Percentiles rank a stretch among this genome's conserved stretches.
Evolutionary conservation across 2,888 invertebrate genomes (phyloP).

Genomic region (Sphaeridia pumilis): DNA sequence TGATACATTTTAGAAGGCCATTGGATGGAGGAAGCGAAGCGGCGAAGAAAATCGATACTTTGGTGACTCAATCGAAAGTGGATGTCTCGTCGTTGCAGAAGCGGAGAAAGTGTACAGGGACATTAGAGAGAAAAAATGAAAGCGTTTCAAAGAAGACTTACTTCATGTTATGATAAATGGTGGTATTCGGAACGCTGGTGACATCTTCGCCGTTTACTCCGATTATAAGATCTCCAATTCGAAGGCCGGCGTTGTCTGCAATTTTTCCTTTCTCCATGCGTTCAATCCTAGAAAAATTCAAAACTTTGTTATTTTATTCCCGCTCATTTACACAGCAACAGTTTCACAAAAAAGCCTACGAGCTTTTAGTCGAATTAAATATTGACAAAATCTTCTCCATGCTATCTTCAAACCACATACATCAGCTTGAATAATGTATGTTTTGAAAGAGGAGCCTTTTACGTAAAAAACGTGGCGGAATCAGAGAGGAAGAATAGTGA

Average conservation of each 20-base stretch:
- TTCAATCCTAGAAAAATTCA: slow-evolving; percentile 32
- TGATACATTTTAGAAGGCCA: too few relatives aligned
- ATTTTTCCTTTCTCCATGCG: slow-evolving; percentile 33
- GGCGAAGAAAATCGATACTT: not conserved
- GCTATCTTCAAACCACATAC: too few relatives aligned
- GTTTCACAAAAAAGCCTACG: too few relatives aligned
- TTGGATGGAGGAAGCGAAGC: too few relatives aligned
- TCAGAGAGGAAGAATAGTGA: too few relatives aligned
- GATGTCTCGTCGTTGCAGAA: too few relatives aligned
- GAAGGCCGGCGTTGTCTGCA: slow-evolving; percentile 31
- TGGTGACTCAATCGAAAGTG: too few relatives aligned
- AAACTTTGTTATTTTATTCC: slow-evolving; percentile 16
- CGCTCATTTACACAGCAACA: too few relatives aligned
- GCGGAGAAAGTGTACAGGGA: not conserved
- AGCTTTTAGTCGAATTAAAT: slow-evolving; percentile 23
- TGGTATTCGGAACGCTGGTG: slow-evolving; percentile 26
- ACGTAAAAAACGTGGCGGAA: too few relatives aligned
- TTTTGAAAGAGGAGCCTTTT: too few relatives aligned
- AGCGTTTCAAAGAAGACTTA: slow-evolving; percentile 20
- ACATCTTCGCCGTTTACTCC: slow-evolving; percentile 35
- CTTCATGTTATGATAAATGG: slow-evolving; percentile 35
- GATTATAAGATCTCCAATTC: slow-evolving; percentile 35
- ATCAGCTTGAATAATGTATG: too few relatives aligned
- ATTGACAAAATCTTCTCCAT: slow-evolving; percentile 25
- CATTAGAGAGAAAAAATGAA: too few relatives aligned